Evolutionary conservation across 1,140 invertebrate species (phyloP).

Genomic region (Brachionus asplanchnoidis): DNA sequence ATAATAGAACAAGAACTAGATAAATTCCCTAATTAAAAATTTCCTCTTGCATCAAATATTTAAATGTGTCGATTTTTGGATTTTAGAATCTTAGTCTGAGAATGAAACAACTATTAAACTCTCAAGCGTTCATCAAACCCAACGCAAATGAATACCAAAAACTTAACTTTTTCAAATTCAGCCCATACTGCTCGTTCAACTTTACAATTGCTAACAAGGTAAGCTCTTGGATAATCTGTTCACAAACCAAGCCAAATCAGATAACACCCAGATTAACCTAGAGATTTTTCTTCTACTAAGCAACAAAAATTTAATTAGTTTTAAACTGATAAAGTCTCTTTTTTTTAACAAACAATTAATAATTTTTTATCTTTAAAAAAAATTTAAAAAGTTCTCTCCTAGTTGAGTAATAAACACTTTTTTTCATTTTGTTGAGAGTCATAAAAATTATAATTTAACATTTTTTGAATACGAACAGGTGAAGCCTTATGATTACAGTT

Average conservation of each 20-base stretch:
- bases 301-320: neutral
- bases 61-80: neutral
- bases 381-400: neutral
- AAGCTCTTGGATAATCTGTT: neutral
- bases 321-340: neutral
- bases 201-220: neutral
- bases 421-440: neutral
- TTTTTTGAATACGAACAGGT: constrained; percentile 21
- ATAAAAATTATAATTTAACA: constrained; percentile 23
- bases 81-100: neutral
- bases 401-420: neutral
- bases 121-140: neutral
- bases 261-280: neutral
- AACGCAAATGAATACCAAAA: neutral
- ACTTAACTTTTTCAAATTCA: neutral
- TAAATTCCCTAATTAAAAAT: neutral
- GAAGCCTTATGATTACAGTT: neutral
- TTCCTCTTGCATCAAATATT: neutral
- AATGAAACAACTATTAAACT: neutral
- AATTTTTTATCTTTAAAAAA: neutral
- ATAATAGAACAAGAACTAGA: neutral
- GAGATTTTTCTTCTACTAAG: neutral
- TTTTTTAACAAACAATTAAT: constrained; percentile 9
- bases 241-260: neutral
- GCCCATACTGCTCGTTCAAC: neutral